phyloP scores from a whole-genome alignment of 2,888 invertebrate genomes.

The Hedya salicella region DNA sequence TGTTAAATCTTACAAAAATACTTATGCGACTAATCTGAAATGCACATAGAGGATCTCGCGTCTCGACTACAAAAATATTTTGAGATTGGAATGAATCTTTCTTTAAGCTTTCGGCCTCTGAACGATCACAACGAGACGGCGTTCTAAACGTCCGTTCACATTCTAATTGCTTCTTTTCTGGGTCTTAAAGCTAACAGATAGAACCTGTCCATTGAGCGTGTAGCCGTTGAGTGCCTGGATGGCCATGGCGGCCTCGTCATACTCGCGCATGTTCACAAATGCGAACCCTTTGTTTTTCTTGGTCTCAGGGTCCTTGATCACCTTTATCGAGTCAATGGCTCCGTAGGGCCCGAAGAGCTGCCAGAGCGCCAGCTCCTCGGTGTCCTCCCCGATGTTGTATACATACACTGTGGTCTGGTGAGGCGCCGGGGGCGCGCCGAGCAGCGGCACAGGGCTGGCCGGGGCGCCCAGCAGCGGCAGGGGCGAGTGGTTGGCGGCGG shows the following conservation, averaged over 20 bases:
- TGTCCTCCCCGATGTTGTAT: conserved; percentile 83
- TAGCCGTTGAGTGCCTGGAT: conserved; percentile 83
- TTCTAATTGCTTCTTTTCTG: conserved; percentile 81
- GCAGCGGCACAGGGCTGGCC: conserved; percentile 75
- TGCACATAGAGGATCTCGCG: conserved; percentile 83
- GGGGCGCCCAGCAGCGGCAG: conserved; percentile 77
- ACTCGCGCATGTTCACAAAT: conserved; percentile 84
- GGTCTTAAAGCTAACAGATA: conserved; percentile 85
- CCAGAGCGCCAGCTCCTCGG: conserved; percentile 82
- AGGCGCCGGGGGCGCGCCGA: conserved; percentile 70
- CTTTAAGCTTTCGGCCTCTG: conserved; percentile 77
- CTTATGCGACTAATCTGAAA: conserved; percentile 84
- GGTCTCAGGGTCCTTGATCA: conserved; percentile 83
- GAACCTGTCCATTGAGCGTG: conserved; percentile 84
- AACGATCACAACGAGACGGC: conserved; percentile 75
- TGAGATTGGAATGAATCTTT: conserved; percentile 84
- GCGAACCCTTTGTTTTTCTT: conserved; percentile 84
- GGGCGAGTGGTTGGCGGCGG: conserved; percentile 76
- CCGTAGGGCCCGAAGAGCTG: conserved; percentile 83
- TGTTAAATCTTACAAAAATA: conserved; percentile 85
- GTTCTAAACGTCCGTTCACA: conserved; percentile 74
- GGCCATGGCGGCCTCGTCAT: conserved; percentile 83
- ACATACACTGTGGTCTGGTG: conserved; percentile 83
- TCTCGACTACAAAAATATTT: conserved; percentile 84
- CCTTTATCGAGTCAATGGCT: conserved; percentile 83